These are phyloP conservation scores for Melanerpes formicivorus DNA, from an alignment of 2,113 vertebrate species.

Conservation along the genomic window DNA sequence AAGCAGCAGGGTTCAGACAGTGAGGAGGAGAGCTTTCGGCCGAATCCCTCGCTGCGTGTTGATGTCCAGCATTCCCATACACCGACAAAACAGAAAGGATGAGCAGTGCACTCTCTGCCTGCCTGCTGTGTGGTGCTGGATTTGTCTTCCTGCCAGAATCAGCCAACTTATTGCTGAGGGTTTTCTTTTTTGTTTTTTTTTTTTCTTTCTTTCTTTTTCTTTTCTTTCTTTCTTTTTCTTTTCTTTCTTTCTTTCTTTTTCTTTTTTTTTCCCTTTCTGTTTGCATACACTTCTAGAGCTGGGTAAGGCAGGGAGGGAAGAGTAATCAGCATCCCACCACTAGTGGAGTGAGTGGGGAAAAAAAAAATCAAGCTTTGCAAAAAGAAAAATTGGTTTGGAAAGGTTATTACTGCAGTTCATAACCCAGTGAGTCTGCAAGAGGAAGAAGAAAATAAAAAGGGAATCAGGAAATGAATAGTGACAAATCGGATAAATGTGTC, in stretches of 20 bases:
- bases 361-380: slow-evolving; percentile 2
- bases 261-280: background rate
- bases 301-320: slow-evolving; percentile 7
- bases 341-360: slow-evolving; percentile 5
- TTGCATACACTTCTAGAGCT: slow-evolving; percentile 58
- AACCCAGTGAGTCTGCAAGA: slow-evolving; percentile 28
- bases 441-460: background rate
- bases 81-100: slow-evolving; percentile 72
- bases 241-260: background rate
- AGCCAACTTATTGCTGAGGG: slow-evolving; percentile 77
- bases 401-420: slow-evolving; percentile 30
- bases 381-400: slow-evolving; percentile 4
- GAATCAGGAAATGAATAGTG: slow-evolving; percentile 36
- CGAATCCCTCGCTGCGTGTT: slow-evolving; percentile 45
- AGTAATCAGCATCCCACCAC: background rate
- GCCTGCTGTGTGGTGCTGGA: slow-evolving; percentile 77
- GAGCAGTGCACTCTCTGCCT: slow-evolving; percentile 71
- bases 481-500: slow-evolving; percentile 11
- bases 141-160: slow-evolving; percentile 81
- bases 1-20: slow-evolving; percentile 32
- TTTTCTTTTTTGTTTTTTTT: background rate
- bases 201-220: background rate
- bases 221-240: background rate
- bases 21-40: background rate
- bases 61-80: slow-evolving; percentile 79